Evolutionary conservation across 2,113 vertebrate species (phyloP).

Genomic region (Gallinago media): DNA sequence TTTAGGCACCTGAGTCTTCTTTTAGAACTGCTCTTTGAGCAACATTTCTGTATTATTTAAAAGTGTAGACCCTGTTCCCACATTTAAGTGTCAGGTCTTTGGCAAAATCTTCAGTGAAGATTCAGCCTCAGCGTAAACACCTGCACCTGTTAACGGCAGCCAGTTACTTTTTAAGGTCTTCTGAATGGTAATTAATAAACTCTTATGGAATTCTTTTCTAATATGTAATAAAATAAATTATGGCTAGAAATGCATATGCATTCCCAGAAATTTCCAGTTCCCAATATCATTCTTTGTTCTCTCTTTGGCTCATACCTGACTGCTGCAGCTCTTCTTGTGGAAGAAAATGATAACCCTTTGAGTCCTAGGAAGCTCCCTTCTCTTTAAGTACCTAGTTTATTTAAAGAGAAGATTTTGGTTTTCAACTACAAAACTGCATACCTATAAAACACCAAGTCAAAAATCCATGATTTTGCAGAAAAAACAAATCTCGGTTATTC

Average conservation of each 20-base stretch:
- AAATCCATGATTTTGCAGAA: not conserved
- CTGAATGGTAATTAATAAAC: not conserved
- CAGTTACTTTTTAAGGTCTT: not conserved
- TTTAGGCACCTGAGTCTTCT: not conserved
- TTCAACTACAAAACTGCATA: constrained; percentile 51
- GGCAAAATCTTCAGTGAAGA: not conserved
- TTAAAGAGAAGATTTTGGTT: not conserved
- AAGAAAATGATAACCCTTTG: constrained; percentile 17
- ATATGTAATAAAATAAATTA: not conserved
- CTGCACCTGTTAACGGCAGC: not conserved
- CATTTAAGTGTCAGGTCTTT: not conserved
- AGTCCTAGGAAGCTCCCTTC: not conserved
- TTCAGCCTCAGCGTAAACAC: not conserved
- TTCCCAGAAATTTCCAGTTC: not conserved
- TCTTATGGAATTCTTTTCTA: not conserved
- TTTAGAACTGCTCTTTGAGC: not conserved
- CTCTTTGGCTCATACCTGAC: not conserved
- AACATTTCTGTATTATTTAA: not conserved
- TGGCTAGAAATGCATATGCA: not conserved
- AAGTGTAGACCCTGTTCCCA: not conserved
- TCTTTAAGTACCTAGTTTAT: not conserved
- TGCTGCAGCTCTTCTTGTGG: not conserved
- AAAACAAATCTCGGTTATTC: not conserved
- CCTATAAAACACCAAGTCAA: constrained; percentile 20
- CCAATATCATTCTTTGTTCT: not conserved